Evolutionary conservation across 2,113 vertebrate genomes (phyloP), one percentile per base, ranked within the genome.

Genomic region (Pseudorectes ferrugineus): DNA sequence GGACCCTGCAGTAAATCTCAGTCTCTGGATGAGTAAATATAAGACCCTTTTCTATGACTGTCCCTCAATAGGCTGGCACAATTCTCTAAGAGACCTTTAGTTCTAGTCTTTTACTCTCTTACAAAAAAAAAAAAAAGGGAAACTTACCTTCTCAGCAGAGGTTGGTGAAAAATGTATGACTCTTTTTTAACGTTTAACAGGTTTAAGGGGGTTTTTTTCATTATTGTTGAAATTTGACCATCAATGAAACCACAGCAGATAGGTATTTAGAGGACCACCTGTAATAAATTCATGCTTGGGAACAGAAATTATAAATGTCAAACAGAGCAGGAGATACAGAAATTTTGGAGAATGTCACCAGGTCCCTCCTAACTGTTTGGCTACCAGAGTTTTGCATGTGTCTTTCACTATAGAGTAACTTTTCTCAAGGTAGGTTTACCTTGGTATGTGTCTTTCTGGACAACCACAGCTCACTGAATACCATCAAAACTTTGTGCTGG

Each of bases 301-400:
- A 88, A 46, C 10, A 88, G 35, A 73, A 83, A 66, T 51, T 3
- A 20, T 26, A 58, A 36, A 75, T 18, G 5, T 16, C 6, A 83
- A 82, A 73, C 0, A 0, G 20, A 70, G 5, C 16, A 88, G 24
- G 16, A 6, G 1, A 68, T 65, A 65, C 2, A 21, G 23, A 72
- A 79, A 66, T 80, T 85, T 79, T 72, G 79, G 28, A 48, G 1
- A 73, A 65, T 72, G 26, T 65, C 29, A 49, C n/a, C 15, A 61
- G 9, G 8, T 79, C 22, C 11, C 11, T 77, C 24, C 4, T 43
- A 83, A 36, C 12, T 35, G 9, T 24, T 71, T 11, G 5, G 10
- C 29, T 76, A 35, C 23, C 17, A 17, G 73, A 11, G 10, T 63
- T 93, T 90, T 76, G 3, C 18, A 61, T 52, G 16, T 45, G 8